These are phyloP conservation scores for Rhea americana DNA, from an alignment of 2,113 vertebrate species.

Conservation along the genomic window DNA sequence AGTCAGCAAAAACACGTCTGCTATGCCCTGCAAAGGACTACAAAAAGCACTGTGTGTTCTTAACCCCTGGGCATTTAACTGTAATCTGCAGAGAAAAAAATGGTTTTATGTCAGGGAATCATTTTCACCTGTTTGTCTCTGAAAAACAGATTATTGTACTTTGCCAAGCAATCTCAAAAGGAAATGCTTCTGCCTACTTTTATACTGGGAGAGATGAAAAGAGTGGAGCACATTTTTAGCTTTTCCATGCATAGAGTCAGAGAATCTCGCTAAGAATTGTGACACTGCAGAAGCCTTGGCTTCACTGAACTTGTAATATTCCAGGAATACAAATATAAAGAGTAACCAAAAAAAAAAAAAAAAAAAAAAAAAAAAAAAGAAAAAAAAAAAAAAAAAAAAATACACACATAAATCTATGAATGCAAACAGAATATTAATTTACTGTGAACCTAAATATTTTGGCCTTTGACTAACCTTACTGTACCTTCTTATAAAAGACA, in stretches of 20 bases:
- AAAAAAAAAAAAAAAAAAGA: too few relatives aligned
- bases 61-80: background rate
- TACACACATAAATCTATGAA: background rate
- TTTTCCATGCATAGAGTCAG: background rate
- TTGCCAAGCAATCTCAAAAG: background rate
- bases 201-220: background rate
- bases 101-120: background rate
- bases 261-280: background rate
- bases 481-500: slow-evolving; percentile 8
- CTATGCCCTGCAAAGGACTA: background rate
- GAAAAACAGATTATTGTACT: background rate
- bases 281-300: background rate
- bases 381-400: background rate
- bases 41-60: background rate
- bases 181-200: background rate
- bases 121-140: background rate
- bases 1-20: slow-evolving; percentile 1
- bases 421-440: background rate
- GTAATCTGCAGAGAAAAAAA: background rate
- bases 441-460: slow-evolving; percentile 3
- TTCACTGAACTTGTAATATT: slow-evolving; percentile 7
- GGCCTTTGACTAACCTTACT: slow-evolving; percentile 17
- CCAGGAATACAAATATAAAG: background rate
- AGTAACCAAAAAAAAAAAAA: slow-evolving; percentile 9
- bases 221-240: background rate